A percentile compares a stretch with the other conserved stretches of the same genome.
These are phyloP conservation scores for Potamilus streckersoni DNA, from an alignment of 1,140 invertebrate species.

Conservation along the genomic window DNA sequence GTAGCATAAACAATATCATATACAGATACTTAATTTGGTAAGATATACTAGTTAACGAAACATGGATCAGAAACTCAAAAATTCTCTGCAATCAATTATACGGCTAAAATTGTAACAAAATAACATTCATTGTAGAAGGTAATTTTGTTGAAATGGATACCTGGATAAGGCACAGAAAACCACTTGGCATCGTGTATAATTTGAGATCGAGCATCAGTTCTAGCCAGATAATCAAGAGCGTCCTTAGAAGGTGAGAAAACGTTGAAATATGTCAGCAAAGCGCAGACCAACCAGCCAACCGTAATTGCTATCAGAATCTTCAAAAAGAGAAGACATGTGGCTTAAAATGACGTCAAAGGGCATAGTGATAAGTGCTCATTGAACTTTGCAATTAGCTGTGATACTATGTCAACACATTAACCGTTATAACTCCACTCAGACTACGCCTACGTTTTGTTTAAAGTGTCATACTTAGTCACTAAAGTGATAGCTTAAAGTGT, in stretches of 20 bases:
- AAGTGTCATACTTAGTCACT: too few species aligned
- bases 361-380: neutral
- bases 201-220: slow-evolving; percentile 48
- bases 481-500: too few species aligned
- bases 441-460: neutral
- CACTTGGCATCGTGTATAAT: slow-evolving; percentile 41
- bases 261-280: slow-evolving; percentile 39
- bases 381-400: neutral
- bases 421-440: neutral
- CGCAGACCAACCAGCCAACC: slow-evolving; percentile 51
- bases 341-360: neutral
- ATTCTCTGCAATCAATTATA: neutral
- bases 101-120: too few species aligned
- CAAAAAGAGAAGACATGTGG: neutral
- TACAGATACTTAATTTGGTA: neutral
- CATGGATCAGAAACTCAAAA: neutral
- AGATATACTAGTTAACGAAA: neutral
- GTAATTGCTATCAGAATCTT: slow-evolving; percentile 53
- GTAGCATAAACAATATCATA: too few species aligned
- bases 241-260: slow-evolving; percentile 36
- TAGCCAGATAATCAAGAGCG: slow-evolving; percentile 37
- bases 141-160: slow-evolving; percentile 26
- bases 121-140: neutral
- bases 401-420: neutral
- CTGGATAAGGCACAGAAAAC: slow-evolving; percentile 56